Evolutionary conservation across 2,797 vertebrate genomes (phyloP).

Genomic region (Xenentodon cancila): DNA sequence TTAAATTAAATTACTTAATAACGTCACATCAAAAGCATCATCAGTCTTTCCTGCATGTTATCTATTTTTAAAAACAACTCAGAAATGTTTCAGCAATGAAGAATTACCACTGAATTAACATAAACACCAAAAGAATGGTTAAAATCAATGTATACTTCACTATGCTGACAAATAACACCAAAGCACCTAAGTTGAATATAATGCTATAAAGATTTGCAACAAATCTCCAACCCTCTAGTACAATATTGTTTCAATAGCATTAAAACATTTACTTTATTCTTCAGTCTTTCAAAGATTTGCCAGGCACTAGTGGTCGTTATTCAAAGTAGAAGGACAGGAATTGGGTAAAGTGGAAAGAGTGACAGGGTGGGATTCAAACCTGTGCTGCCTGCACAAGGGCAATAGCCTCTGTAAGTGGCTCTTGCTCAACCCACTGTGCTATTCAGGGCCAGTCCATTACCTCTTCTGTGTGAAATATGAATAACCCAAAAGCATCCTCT

Average conservation of each 20-base stretch:
- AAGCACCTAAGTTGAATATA: not conserved
- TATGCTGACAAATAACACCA: too few species aligned
- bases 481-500: conserved; percentile 45
- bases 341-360: too few species aligned
- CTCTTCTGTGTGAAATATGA: conserved; percentile 28
- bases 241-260: not conserved
- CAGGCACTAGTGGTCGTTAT: too few species aligned
- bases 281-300: too few species aligned
- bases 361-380: too few species aligned
- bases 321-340: too few species aligned
- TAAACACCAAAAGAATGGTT: too few species aligned
- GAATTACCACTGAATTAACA: not conserved
- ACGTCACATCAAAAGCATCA: not conserved
- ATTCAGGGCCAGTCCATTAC: too few species aligned
- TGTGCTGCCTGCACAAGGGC: too few species aligned
- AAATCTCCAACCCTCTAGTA: not conserved
- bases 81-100: not conserved
- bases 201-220: not conserved
- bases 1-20: conserved; percentile 4
- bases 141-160: too few species aligned
- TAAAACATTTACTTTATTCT: conserved; percentile 26
- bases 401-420: too few species aligned
- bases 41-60: not conserved
- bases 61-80: not conserved
- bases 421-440: too few species aligned